Evolutionary conservation across 2,888 invertebrate genomes (phyloP), one percentile per base, ranked within the genome.

Genomic region (Chrysina gloriosa): DNA sequence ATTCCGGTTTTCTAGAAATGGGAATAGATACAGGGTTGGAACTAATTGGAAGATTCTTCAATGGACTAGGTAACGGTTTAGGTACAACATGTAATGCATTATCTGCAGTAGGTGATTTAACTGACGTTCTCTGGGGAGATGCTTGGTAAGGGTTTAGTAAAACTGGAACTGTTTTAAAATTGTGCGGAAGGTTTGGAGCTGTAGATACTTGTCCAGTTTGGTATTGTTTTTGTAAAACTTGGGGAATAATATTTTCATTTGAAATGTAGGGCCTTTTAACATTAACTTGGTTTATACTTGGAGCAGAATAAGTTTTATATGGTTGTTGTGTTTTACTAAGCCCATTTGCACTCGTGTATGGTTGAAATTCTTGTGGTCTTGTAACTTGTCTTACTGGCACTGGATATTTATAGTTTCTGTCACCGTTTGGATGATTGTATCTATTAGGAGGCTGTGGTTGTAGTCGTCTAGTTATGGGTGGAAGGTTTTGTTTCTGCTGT

Each of bases 1-100:
- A 63, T 42, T 68, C 69, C 64, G 68, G 67, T 58, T 70, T 71
- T 3, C 52, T 36, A 7, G 69, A 67, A 4, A 56, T 27, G 63
- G 63, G 63, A 2, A 64, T 29, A 9, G 68, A 47, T 16, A 42
- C 9, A 29, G 52, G 64, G 25, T 39, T 25, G 16, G 64, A 39
- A 27, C 25, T 3, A n/a, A 36, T 14, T 11, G 48, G 63, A 14
- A 63, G n/a, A 34, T 50, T 36, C 16, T 39, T 50, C 7, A 65
- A 36, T n/a, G 64, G 64, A 7, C 42, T 52, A n/a, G 64, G 64
- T 19, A 65, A 16, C 16, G 64, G 64, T 3, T 52, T 50, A 7
- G 39, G 50, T 42, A 65, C 21, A 6, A 63, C 11, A 2, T 19
- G 21, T 39, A 23, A 36, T 23, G 56, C 21, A 19, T 48, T 63